Percentiles rank a stretch among this genome's conserved stretches.
Evolutionary conservation across 2,797 vertebrate genomes (phyloP).

Genomic region (Chaetophractus vellerosus): DNA sequence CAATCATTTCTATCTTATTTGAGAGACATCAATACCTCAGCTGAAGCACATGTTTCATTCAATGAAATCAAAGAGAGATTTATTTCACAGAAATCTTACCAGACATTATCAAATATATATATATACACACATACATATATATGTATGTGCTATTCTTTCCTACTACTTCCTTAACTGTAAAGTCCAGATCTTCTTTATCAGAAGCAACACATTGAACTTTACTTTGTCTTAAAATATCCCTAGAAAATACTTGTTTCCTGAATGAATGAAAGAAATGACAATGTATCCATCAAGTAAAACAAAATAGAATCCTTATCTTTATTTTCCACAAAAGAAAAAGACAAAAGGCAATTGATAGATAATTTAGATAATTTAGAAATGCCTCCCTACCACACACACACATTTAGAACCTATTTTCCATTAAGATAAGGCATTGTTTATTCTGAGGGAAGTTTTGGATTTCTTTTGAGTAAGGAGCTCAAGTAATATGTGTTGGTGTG

Average conservation of each 20-base stretch:
- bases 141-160: too few species aligned
- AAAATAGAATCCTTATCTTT: background rate
- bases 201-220: background rate
- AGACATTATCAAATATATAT: background rate
- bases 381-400: background rate
- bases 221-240: background rate
- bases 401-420: background rate
- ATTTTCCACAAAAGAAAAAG: constrained; percentile 4
- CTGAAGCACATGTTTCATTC: background rate
- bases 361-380: constrained; percentile 38
- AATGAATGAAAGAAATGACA: background rate
- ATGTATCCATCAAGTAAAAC: background rate
- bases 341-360: background rate
- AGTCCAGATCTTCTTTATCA: background rate
- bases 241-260: background rate
- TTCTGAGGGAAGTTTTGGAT: background rate
- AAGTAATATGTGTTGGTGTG: background rate
- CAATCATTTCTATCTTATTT: background rate
- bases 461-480: background rate
- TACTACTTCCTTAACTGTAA: background rate
- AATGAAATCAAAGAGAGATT: background rate
- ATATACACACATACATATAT: too few species aligned
- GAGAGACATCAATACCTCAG: background rate
- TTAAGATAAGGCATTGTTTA: constrained; percentile 9
- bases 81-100: background rate